Evolutionary conservation across 1,140 invertebrate species (phyloP), one percentile per base, ranked within the genome.

Genomic region (Drosophila sturtevanti): DNA sequence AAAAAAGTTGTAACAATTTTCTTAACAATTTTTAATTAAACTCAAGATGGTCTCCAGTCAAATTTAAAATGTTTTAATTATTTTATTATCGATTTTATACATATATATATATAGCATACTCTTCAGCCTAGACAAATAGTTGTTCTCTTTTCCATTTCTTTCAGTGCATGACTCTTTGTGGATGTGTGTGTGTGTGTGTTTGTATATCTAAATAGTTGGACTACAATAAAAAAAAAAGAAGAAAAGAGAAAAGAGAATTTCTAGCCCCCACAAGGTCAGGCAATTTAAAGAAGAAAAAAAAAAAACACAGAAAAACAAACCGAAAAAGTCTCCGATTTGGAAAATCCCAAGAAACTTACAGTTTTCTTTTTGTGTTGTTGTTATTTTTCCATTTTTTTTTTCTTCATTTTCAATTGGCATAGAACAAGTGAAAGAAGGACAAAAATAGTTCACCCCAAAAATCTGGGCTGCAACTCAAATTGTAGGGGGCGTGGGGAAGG

Each of bases 281-380:
- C 31, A 61, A 41, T 21, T 41, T 11, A 18, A 38, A 41, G 9
- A 14, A 48, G 21, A 56, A 38, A 24, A 72, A 59, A 64, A 44
- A 18, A 11, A 35, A 48, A 48, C 9, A 48, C 18, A 14, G 7
- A 41, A 14, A 14, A 44, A 11, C 9, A 16, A 18, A 21, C 34
- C 34, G 18, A 48, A 11, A 48, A 21, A 48, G 41, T 48, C 41
- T 48, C 16, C 41, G 41, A 48, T 21, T 48, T 48, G 18, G 9
- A 48, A 48, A 48, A 48, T 21, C 41, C 16, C 41, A 48, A 48
- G 18, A 48, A 44, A 14, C 41, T 16, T 1, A 48, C 18, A 1
- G 14, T 7, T 48, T 48, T 48, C 21, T 48, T 44, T 9, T 21
- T 21, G 5, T 41, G n/a, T n/a, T n/a, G n/a, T n/a, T n/a, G n/a